Conservation (phyloP, 2,113 vertebrate genomes). For the Pangasianodon gigas region DNA sequence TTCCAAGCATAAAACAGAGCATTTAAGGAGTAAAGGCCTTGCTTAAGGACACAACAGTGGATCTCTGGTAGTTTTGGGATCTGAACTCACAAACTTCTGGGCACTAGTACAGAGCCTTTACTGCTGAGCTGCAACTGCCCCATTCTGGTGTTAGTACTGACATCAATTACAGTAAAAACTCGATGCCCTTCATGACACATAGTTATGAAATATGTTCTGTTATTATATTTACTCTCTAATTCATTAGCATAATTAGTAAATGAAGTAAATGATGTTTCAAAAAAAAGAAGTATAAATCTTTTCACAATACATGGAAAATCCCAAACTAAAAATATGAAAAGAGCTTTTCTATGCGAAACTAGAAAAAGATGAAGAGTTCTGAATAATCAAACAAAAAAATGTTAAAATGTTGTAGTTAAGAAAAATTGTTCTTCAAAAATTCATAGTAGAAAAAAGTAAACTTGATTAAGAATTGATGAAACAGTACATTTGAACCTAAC, state of each 20-base stretch:
- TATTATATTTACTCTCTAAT: not conserved
- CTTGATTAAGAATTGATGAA: not conserved
- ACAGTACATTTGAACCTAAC: not conserved
- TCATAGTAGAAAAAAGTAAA: not conserved
- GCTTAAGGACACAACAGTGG: not conserved
- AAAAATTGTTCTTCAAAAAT: not conserved
- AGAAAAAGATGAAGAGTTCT: not conserved
- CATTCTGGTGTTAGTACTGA: not conserved
- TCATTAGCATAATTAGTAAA: not conserved
- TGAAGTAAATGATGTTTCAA: not conserved
- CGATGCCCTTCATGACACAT: not conserved
- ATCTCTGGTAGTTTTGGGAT: not conserved
- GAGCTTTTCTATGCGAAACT: not conserved
- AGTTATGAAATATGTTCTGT: not conserved
- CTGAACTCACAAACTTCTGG: not conserved
- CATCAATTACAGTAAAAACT: not conserved
- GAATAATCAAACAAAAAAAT: not conserved
- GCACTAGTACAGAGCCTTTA: not conserved
- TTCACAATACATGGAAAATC: not conserved
- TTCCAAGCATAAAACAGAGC: not conserved
- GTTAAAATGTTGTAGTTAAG: not conserved
- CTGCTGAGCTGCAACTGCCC: not conserved
- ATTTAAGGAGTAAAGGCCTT: not conserved
- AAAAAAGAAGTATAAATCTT: not conserved
- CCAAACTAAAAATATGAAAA: conserved; percentile 7